These are phyloP conservation scores for Dynastes maya DNA, from an alignment of 2,888 invertebrate genomes.

Conservation along the genomic window DNA sequence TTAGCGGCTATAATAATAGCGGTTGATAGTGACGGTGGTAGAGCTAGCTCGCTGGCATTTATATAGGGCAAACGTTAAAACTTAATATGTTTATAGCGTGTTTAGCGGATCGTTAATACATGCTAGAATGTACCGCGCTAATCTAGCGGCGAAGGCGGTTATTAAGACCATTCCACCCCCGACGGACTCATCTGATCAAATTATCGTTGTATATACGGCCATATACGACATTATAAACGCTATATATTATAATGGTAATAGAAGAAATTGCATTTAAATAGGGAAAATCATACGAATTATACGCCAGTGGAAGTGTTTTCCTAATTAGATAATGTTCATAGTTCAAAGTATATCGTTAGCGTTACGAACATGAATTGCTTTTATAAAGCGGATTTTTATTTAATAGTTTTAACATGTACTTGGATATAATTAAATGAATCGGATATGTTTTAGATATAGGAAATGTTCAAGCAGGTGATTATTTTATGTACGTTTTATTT, in stretches of 20 bases:
- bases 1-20: background rate
- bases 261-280: conserved; percentile 17
- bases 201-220: background rate
- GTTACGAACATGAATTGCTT: background rate
- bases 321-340: conserved; percentile 1
- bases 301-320: background rate
- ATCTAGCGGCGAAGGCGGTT: conserved; percentile 3
- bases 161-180: conserved; percentile 6
- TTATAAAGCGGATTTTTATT: background rate
- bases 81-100: conserved; percentile 27
- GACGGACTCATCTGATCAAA: background rate
- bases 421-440: too few species aligned
- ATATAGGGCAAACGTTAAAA: conserved; percentile 9
- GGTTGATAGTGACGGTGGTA: too few species aligned
- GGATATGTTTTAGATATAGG: too few species aligned
- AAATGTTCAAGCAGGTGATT: too few species aligned
- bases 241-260: background rate
- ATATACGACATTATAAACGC: background rate
- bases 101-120: conserved; percentile 16
- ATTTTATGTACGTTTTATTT: too few species aligned
- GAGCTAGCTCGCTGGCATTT: background rate
- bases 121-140: conserved; percentile 13
- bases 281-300: conserved; percentile 8
- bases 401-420: too few species aligned
- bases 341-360: background rate